phyloP scores from a whole-genome alignment of 2,888 invertebrate genomes.

The Cacoxenus indagator region DNA sequence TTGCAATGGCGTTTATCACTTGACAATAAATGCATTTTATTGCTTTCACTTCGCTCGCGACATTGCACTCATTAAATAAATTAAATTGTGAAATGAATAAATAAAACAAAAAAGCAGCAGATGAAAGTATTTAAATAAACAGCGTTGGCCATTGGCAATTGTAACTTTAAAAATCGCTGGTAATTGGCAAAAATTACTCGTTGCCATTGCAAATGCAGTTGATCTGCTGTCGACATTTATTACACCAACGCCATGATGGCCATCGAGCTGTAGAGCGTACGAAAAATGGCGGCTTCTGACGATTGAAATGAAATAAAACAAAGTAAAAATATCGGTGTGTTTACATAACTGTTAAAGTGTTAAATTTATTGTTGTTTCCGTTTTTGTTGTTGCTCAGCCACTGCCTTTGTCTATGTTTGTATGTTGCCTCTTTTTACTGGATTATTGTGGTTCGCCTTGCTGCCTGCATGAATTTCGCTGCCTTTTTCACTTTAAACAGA shows the following conservation, averaged over 20 bases:
- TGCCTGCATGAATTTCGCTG: neutral
- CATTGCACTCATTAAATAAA: constrained; percentile 56
- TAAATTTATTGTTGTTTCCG: constrained; percentile 50
- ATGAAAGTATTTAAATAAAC: constrained; percentile 29
- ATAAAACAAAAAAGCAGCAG: constrained; percentile 28
- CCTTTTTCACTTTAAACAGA: neutral
- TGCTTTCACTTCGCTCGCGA: constrained; percentile 35
- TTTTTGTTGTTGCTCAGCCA: constrained; percentile 25
- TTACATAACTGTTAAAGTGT: constrained; percentile 59
- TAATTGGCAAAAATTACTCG: constrained; percentile 19
- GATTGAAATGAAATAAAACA: constrained; percentile 19
- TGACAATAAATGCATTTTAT: constrained; percentile 66
- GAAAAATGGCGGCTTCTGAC: neutral
- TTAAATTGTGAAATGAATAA: constrained; percentile 43
- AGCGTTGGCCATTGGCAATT: neutral
- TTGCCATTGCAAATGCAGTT: neutral
- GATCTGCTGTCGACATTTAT: constrained; percentile 15
- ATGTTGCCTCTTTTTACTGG: constrained; percentile 52
- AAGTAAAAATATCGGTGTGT: constrained; percentile 26
- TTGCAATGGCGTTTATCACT: constrained; percentile 61
- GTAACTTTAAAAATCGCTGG: neutral
- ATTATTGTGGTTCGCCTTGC: constrained; percentile 11
- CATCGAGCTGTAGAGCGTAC: too few species aligned
- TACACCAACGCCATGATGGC: neutral
- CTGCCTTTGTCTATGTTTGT: constrained; percentile 19